phyloP scores from a whole-genome alignment of 2,797 vertebrate species.

The Arrhamphus sclerolepis region DNA sequence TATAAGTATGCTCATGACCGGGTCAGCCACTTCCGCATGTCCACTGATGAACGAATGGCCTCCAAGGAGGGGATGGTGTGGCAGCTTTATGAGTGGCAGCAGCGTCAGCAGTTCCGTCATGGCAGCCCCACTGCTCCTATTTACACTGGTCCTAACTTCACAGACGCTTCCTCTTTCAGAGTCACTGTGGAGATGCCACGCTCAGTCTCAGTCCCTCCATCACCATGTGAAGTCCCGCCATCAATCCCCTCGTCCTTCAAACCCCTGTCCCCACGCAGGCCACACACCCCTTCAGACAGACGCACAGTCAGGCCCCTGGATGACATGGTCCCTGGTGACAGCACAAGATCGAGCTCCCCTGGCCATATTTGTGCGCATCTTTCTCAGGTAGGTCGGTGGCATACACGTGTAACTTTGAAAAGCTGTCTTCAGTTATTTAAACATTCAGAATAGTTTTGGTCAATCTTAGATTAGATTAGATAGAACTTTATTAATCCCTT shows the following conservation, averaged over 20 bases:
- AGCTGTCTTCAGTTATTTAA: background rate
- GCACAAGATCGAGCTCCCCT: conserved; percentile 87
- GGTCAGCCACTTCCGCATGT: conserved; percentile 97
- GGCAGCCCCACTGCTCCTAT: conserved; percentile 93
- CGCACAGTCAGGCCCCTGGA: conserved; percentile 90
- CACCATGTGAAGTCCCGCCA: conserved; percentile 91
- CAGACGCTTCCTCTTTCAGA: conserved; percentile 87
- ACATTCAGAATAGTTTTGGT: too few relatives aligned
- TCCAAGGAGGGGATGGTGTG: conserved; percentile 95
- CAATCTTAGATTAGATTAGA: too few relatives aligned
- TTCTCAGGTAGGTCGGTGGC: conserved; percentile 82
- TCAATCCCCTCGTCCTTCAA: conserved; percentile 85
- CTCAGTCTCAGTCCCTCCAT: conserved; percentile 94
- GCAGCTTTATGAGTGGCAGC: conserved; percentile 99
- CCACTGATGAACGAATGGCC: conserved; percentile 91
- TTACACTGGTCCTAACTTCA: conserved; percentile 83
- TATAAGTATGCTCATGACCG: conserved; percentile 98
- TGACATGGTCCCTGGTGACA: conserved; percentile 80
- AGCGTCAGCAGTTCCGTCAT: conserved; percentile 95
- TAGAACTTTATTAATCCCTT: too few relatives aligned
- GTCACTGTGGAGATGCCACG: conserved; percentile 93
- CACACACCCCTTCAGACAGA: conserved; percentile 93
- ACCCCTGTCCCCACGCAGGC: conserved; percentile 85
- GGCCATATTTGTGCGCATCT: conserved; percentile 82
- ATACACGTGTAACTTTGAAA: background rate